Evolutionary conservation across 2,113 vertebrate species (phyloP), one percentile per base, ranked within the genome.

Genomic region (Pao palembangensis): DNA sequence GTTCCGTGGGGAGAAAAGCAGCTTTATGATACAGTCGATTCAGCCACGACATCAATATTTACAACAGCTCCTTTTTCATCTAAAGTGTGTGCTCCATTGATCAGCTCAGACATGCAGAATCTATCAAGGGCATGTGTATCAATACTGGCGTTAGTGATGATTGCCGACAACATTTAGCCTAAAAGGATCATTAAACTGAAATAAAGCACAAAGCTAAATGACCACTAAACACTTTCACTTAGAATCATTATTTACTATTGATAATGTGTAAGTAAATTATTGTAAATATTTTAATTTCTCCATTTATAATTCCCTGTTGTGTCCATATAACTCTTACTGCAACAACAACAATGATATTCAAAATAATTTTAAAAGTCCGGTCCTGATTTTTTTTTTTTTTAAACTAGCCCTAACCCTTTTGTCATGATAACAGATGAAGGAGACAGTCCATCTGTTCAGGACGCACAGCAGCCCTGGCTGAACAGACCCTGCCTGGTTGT

Each of bases 381-480:
- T 12, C 34, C 34, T 11, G 34, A 38, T 38, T 38, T 11, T 11
- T 38, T 38, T 38, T 23, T 23, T 23, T 3, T 23, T 23, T 23
- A 23, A 28, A 28, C 25, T 28, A 28, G 5, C 1, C 25, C 25
- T 7, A 28, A 28, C 25, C 25, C 6, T 65, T 55, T 53, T 46
- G 17, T 50, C 47, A 53, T 64, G 47, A 23, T 52, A 87, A 75
- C 89, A 99, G 96, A 94, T 94, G 95, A 94, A 53, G 83, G 92
- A 55, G 91, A 95, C 86, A 92, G 93, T 76, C 90, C 93, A 52
- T 83, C 92, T 43, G 84, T 96, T 28, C 83, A 93, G 79, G 93
- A 94, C 75, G 87, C 91, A 58, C 86, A 89, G 69, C 86, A 76
- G 46, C 86, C 80, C 54, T 89, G 88, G 88, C 71, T 86, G 58